These are phyloP conservation scores for Panthera uncia DNA, from an alignment of 2,113 vertebrate species.

Conservation along the genomic window DNA sequence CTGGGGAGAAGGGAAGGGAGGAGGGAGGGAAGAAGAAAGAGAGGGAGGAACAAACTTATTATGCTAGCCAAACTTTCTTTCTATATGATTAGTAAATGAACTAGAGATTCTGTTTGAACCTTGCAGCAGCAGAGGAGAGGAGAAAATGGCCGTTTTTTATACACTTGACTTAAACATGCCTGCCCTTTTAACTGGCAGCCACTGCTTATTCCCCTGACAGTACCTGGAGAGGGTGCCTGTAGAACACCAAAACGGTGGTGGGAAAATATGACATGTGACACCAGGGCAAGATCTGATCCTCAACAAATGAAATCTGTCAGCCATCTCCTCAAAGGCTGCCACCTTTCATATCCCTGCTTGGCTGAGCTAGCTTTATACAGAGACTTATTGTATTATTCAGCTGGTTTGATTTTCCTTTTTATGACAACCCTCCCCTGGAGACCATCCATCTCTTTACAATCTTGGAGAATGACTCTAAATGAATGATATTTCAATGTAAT, in stretches of 20 bases:
- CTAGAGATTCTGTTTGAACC: constrained; percentile 27
- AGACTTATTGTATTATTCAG: constrained; percentile 88
- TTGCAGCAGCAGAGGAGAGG: not conserved
- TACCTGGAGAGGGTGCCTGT: constrained; percentile 78
- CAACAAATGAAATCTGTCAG: constrained; percentile 91
- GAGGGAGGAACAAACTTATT: not conserved
- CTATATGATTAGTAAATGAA: constrained; percentile 21
- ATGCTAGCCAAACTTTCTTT: constrained; percentile 3
- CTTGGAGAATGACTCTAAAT: constrained; percentile 80
- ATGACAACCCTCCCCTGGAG: constrained; percentile 88
- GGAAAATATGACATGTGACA: constrained; percentile 82
- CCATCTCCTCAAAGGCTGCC: constrained; percentile 84
- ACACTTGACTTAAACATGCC: constrained; percentile 68
- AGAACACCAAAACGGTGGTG: constrained; percentile 75
- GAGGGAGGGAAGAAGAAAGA: not conserved
- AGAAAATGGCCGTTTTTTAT: constrained; percentile 43
- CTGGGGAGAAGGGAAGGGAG: not conserved
- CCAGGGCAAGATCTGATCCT: constrained; percentile 82
- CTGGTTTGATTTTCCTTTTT: constrained; percentile 87
- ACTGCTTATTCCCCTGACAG: constrained; percentile 78
- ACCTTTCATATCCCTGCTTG: constrained; percentile 84
- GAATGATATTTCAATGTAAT: constrained; percentile 85
- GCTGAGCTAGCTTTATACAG: constrained; percentile 84
- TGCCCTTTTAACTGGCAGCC: constrained; percentile 77
- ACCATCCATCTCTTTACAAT: constrained; percentile 88